Base-by-base conservation (phyloP, 2,113 vertebrate genomes). In the Corynorhinus townsendii region DNA sequence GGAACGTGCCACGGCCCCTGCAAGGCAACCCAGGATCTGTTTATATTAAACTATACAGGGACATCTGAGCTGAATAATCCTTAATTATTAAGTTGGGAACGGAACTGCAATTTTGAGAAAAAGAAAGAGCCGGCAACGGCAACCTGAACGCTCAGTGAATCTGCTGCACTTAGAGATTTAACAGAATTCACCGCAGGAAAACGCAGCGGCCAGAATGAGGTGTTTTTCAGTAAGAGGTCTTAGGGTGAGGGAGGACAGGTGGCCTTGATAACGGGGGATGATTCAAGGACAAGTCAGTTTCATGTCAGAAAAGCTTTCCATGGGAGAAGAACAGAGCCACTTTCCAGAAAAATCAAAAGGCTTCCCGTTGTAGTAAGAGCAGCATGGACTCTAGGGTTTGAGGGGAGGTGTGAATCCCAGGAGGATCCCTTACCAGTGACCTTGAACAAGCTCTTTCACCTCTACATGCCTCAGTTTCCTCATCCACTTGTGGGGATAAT, bases 81-180 rank as follows among this genome's bases (percentile, higher is more conserved):
- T 96, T 91, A 97, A 93, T 96, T 96, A 96, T 75, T 94, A 89
- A 91, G 72, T 89, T 80, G 30, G 88, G 11, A 95, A 8, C 6
- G 84, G 82, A 92, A 95, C 14, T 66, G 43, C 75, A 94, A 95
- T 86, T 95, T 89, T 0, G 91, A 40, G 64, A 17, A 59, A 83
- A 66, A 91, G 91, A 86, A 80, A 94, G 71, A 33, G 84, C 38
- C 45, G 16, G 9, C 11, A 84, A 72, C 16, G 83, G 24, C 24
- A 49, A 40, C 40, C 35, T 0, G 0, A 91, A 90, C 64, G 62
- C 28, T 90, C 80, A 40, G 73, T 0, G 85, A 82, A 85, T 75
- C 85, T 22, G 76, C 19, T 86, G 71, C 68, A 88, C 92, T 54
- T 9, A 33, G 30, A 69, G 45, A 56, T 90, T 54, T 94, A 79